Percentiles rank a stretch among this genome's conserved stretches.
phyloP scores from a whole-genome alignment of 2,888 invertebrate genomes.

The Microchrysa polita region DNA sequence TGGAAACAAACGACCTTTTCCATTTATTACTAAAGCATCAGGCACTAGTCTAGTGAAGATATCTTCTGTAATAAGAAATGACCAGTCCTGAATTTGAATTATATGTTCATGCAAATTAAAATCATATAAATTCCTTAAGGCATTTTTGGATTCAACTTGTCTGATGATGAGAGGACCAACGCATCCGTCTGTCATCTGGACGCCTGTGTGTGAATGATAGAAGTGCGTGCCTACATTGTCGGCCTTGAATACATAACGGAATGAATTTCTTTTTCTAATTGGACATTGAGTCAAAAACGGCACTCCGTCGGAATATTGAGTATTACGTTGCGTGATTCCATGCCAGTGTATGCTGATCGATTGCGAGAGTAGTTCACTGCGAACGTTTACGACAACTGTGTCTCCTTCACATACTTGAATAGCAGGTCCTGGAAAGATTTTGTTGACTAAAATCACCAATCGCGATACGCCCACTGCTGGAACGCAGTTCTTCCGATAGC shows the following conservation, averaged over 20 bases:
- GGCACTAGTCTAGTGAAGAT: not conserved
- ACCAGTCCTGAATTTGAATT: constrained; percentile 80
- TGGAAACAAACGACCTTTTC: not conserved
- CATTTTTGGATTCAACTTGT: constrained; percentile 69
- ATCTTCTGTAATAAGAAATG: constrained; percentile 69
- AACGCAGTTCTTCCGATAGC: constrained; percentile 65
- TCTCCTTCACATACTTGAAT: constrained; percentile 77
- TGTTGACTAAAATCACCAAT: constrained; percentile 65
- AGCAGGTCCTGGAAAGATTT: constrained; percentile 65
- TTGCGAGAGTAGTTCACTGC: constrained; percentile 78
- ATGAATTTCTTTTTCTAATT: constrained; percentile 75
- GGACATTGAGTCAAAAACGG: constrained; percentile 86
- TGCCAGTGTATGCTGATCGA: constrained; percentile 90
- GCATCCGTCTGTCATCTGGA: constrained; percentile 82
- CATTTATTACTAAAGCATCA: not conserved
- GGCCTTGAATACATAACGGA: constrained; percentile 75
- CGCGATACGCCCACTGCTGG: constrained; percentile 65
- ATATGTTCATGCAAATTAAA: constrained; percentile 73
- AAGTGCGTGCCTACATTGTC: constrained; percentile 81
- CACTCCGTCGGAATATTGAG: constrained; percentile 87
- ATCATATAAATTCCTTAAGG: constrained; percentile 74
- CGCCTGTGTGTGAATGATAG: constrained; percentile 76
- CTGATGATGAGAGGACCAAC: constrained; percentile 80
- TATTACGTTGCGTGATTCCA: constrained; percentile 78
- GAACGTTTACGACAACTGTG: constrained; percentile 79